Evolutionary conservation across 2,888 invertebrate species (phyloP).

Genomic region (Drosophila pegasa): DNA sequence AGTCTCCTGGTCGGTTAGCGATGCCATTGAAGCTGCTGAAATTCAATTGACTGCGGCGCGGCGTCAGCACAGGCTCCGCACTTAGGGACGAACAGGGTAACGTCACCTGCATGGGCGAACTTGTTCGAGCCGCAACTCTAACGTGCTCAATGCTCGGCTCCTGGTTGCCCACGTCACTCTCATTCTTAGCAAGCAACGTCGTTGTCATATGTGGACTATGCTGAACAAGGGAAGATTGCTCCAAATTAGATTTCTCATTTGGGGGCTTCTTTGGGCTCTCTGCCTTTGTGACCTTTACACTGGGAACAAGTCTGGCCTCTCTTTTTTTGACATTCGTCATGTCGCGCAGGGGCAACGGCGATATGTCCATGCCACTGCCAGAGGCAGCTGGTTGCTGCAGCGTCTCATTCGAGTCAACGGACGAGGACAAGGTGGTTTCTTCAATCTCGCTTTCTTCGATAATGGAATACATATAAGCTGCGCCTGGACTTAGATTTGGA

Average conservation of each 20-base stretch:
- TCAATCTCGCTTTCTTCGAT: conserved; percentile 42
- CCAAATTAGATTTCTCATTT: neutral
- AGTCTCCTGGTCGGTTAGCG: conserved; percentile 6
- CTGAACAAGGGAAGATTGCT: neutral
- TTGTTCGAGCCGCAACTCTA: neutral
- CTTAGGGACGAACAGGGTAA: neutral
- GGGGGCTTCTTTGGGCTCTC: neutral
- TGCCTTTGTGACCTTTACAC: neutral
- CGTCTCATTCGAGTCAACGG: conserved; percentile 5
- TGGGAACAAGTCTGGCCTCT: neutral
- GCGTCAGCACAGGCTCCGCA: conserved; percentile 9
- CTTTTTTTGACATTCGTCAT: conserved; percentile 17
- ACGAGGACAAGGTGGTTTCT: conserved; percentile 1
- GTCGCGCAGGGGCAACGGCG: conserved; percentile 23
- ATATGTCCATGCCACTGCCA: neutral
- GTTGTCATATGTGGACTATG: neutral
- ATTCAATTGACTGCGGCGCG: conserved; percentile 19
- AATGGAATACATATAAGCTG: conserved; percentile 23
- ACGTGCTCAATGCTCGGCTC: conserved; percentile 22
- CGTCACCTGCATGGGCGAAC: neutral
- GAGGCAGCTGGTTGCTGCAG: neutral
- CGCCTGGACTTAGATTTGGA: no score
- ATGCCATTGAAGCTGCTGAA: conserved; percentile 35
- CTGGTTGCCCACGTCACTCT: neutral
- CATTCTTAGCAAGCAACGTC: neutral